Percentiles rank a stretch among this genome's conserved stretches.
Evolutionary conservation across 1,140 invertebrate species (phyloP).

Genomic region (Achroia grisella): DNA sequence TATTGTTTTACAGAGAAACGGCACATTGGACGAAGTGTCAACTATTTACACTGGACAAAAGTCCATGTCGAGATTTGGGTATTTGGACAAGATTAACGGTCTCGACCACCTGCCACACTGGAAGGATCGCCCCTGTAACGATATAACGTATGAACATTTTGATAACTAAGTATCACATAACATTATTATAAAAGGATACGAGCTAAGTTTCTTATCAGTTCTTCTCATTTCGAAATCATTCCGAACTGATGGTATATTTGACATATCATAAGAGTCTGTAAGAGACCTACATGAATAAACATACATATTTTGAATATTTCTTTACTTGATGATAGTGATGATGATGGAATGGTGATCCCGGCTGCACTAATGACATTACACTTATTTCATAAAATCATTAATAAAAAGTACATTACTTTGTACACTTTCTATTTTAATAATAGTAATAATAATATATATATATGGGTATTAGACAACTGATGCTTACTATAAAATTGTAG

Average conservation of each 20-base stretch:
- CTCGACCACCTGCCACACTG: constrained; percentile 84
- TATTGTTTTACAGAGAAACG: constrained; percentile 85
- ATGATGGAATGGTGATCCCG: too few species aligned
- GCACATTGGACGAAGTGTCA: constrained; percentile 85
- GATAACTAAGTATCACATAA: not conserved
- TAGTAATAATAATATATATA: too few species aligned
- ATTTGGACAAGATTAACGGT: constrained; percentile 85
- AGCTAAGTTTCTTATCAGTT: too few species aligned
- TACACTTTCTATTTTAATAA: too few species aligned
- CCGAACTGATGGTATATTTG: too few species aligned
- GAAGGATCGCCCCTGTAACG: constrained; percentile 84
- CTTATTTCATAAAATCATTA: too few species aligned
- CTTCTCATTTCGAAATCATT: too few species aligned
- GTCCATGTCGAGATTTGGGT: constrained; percentile 85
- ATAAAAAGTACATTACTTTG: too few species aligned
- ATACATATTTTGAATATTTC: not conserved
- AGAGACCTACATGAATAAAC: too few species aligned
- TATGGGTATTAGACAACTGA: too few species aligned
- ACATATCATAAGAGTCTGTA: too few species aligned
- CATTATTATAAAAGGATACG: not conserved
- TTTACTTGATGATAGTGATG: not conserved
- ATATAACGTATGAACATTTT: constrained; percentile 71
- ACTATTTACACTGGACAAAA: constrained; percentile 85
- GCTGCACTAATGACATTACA: not conserved
- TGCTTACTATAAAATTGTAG: too few species aligned